Percentiles rank a stretch among this genome's conserved stretches.
Evolutionary conservation across 1,140 invertebrate genomes (phyloP).

Genomic region (Ostrea denselamellosa): DNA sequence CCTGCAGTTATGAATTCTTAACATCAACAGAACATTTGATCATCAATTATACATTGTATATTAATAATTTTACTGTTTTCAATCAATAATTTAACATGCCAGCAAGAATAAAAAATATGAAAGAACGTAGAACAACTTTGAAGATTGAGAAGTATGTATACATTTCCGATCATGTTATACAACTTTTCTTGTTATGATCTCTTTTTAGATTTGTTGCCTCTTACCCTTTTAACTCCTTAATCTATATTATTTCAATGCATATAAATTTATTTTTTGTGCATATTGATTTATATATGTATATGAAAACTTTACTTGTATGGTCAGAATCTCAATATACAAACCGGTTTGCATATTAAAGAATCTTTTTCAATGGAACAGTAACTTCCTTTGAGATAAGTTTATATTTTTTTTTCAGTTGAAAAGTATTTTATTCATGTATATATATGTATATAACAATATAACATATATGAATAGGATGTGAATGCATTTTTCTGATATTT

Average conservation of each 20-base stretch:
- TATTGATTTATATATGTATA: neutral
- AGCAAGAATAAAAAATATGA: too few species aligned
- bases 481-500: too few species aligned
- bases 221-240: neutral
- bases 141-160: too few species aligned
- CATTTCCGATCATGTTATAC: neutral
- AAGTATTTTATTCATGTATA: too few species aligned
- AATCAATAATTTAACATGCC: too few species aligned
- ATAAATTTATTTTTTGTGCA: neutral
- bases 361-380: neutral
- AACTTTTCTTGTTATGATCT: neutral
- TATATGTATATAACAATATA: too few species aligned
- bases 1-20: too few species aligned
- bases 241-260: neutral
- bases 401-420: neutral
- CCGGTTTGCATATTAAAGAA: neutral
- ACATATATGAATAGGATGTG: too few species aligned
- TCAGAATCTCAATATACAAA: constrained; percentile 1
- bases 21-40: too few species aligned
- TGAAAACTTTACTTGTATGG: neutral
- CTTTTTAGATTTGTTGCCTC: neutral
- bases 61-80: too few species aligned
- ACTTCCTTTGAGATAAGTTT: neutral
- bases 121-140: too few species aligned
- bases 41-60: too few species aligned